phyloP scores from a whole-genome alignment of 2,797 vertebrate species.

The Sitta carolinensis region DNA sequence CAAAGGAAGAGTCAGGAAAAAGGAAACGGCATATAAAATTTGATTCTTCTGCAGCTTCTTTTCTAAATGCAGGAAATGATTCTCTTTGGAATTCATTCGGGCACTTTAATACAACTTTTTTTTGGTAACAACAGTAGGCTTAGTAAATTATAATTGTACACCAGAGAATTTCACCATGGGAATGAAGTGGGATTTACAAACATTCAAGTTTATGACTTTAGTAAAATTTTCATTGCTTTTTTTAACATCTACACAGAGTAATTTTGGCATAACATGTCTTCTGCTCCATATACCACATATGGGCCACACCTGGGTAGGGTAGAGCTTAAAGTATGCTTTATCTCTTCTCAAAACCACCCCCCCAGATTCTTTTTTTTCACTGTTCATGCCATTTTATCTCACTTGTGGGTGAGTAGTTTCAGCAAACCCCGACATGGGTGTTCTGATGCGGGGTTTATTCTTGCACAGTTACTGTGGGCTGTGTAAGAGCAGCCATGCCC shows the following conservation, averaged over 20 bases:
- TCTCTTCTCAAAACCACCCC: neutral
- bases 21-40: constrained; percentile 66
- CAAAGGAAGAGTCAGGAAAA: constrained; percentile 63
- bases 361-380: neutral
- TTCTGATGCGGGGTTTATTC: neutral
- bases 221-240: neutral
- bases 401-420: neutral
- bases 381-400: neutral
- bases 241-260: neutral
- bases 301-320: neutral
- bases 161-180: constrained; percentile 16
- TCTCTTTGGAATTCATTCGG: neutral
- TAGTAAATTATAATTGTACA: constrained; percentile 6
- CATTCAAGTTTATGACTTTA: neutral
- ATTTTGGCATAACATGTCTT: neutral
- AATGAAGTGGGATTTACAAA: constrained; percentile 20
- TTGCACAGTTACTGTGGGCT: neutral
- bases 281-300: neutral
- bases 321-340: neutral
- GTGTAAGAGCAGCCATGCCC: neutral
- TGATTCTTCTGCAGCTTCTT: constrained; percentile 36
- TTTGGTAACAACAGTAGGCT: neutral
- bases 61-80: constrained; percentile 35
- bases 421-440: neutral
- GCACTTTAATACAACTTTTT: neutral